Evolutionary conservation across 2,113 vertebrate species (phyloP), one percentile per base, ranked within the genome.

Genomic region (Menura novaehollandiae): DNA sequence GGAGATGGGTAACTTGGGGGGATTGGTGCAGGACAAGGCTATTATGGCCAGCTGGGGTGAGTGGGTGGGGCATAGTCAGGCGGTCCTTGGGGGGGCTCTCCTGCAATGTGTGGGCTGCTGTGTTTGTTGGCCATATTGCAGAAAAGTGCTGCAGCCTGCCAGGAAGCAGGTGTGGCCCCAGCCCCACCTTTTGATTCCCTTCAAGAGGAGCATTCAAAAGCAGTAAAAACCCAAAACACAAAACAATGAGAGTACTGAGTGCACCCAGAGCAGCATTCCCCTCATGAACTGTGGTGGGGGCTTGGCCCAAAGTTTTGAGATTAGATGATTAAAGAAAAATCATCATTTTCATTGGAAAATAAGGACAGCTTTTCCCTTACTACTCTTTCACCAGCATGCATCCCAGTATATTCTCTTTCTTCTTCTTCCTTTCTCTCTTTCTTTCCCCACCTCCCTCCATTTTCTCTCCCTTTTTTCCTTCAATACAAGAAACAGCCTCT

Each of bases 221-320:
- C 69, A 78, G 51, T 73, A 77, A 92, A 96, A 95, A 64, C 91
- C 30, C 91, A 24, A 95, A 97, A 91, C 83, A 83, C 83, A 83
- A 96, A 96, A 81, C 92, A 92, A 78, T 69, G n/a, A 0, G 1
- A 66, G 32, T 26, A 47, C 68, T 23, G 63, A 88, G 76, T 33
- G 59, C 43, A 94, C 15, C 6, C 35, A 37, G 52, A 92, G 73
- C 83, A 86, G 44, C 79, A 78, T 81, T 93, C 60, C 56, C 79
- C 39, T 76, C 0, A 1, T 18, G 33, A 75, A 47, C 46, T 88
- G 59, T 21, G 68, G 78, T 33, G 30, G 39, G 67, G 39, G 43
- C 30, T 80, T 62, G 44, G 72, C 49, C 33, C 33, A 44, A 33
- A 64, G 41, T 77, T 84, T 90, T 77, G 67, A 90, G 64, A 67